Base-by-base conservation (phyloP, 23 tunicate species). In the Styela clava region DNA sequence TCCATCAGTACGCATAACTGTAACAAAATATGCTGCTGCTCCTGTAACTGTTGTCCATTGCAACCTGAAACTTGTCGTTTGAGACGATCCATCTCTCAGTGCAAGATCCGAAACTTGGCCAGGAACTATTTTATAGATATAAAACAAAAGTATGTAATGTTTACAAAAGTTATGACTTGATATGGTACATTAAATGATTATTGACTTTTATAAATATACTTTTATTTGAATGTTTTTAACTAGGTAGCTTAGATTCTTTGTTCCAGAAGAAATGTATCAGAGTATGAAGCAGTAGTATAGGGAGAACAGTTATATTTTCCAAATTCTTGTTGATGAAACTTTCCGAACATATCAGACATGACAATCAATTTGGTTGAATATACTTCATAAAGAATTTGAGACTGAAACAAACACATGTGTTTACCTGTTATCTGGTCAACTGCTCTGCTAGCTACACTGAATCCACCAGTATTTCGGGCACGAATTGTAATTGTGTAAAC, bases 391-490 rank as follows among this genome's bases (percentile, higher is more conserved):
- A n/a, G n/a, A 44, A 44, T 44, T 44, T 44, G 56, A 44, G 56
- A 44, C 9, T 44, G 12, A 44, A 5, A 44, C 56, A 44, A 44
- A 44, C 56, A 44, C 18, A 29, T 32, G 29, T 22, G 5, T 34
- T 71, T 32, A 71, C 77, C 77, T 30, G 77, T 71, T 21, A 71
- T 71, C 16, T 71, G 77, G 3, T 27, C 37, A 21, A 30, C 7
- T 71, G 27, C 77, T 22, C 12, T 34, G 29, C 77, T 71, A 21
- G 77, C 23, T 3, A 22, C 35, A 32, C 77, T 71, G 20, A 33
- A 71, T 30, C 77, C 77, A 2, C 77, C 77, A 32, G 24, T 34
- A 71, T 71, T 71, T 29, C 35, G 27, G 3, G 77, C 77, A 21
- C 77, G 35, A 35, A 71, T 16, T 34, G 77, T 30, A 29, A 71